Conservation (phyloP, 2,113 vertebrate genomes). For the Taurulus bubalis region DNA sequence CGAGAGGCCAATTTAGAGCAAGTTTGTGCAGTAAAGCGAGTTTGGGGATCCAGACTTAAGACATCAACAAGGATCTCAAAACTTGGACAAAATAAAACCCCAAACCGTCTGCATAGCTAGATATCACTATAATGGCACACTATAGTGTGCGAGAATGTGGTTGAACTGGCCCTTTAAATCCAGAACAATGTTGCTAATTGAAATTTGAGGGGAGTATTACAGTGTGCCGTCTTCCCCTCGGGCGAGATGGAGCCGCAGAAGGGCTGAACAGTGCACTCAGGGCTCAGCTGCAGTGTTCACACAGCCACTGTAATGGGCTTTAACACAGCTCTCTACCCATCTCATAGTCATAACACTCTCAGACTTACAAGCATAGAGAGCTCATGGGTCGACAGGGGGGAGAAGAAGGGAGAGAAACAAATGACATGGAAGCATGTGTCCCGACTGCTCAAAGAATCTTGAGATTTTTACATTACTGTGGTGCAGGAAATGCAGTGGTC, state of each 20-base stretch:
- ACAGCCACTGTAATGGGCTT: slow-evolving; percentile 54
- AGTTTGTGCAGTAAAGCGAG: not conserved
- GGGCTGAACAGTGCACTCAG: slow-evolving; percentile 19
- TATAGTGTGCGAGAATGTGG: slow-evolving; percentile 1
- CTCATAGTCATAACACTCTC: slow-evolving; percentile 32
- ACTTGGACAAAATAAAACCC: not conserved
- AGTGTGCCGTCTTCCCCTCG: not conserved
- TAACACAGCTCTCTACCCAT: slow-evolving; percentile 51
- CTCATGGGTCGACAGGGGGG: slow-evolving; percentile 24
- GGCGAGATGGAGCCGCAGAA: slow-evolving; percentile 22
- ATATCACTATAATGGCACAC: not conserved
- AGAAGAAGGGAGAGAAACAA: slow-evolving; percentile 21
- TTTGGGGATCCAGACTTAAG: not conserved
- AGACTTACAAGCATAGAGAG: slow-evolving; percentile 36
- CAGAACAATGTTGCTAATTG: slow-evolving; percentile 14
- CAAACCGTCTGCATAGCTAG: not conserved
- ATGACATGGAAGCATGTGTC: slow-evolving; percentile 60
- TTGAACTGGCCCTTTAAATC: not conserved
- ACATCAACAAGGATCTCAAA: too few relatives aligned
- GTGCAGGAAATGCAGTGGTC: slow-evolving; percentile 55
- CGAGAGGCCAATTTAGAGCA: not conserved
- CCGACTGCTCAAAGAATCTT: slow-evolving; percentile 52
- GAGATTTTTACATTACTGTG: slow-evolving; percentile 60
- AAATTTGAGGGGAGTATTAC: slow-evolving; percentile 6
- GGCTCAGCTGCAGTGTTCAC: slow-evolving; percentile 40